Evolutionary conservation across 1,140 invertebrate genomes (phyloP).

Genomic region (Pantala flavescens): DNA sequence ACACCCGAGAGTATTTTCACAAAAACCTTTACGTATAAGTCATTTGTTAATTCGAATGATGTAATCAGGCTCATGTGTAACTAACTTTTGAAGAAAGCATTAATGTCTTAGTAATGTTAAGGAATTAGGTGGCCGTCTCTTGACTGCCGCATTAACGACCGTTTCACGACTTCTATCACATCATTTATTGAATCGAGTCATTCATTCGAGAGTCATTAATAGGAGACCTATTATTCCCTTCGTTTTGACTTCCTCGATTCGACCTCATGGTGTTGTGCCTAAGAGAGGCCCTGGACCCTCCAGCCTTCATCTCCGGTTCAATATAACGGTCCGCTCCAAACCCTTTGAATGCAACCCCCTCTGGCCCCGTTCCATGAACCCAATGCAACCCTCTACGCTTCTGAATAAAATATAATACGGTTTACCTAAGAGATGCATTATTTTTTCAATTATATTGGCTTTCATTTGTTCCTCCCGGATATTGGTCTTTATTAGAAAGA

Average conservation of each 20-base stretch:
- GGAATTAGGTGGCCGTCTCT: too few relatives aligned
- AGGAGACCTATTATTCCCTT: not conserved
- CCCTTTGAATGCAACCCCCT: not conserved
- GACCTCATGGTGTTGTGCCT: not conserved
- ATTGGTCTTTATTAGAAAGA: slow-evolving; percentile 12
- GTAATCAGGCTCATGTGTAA: too few relatives aligned
- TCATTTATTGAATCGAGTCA: too few relatives aligned
- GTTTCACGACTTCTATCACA: too few relatives aligned
- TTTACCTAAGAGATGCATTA: slow-evolving; percentile 12
- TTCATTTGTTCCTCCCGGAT: slow-evolving; percentile 2
- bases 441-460: slow-evolving; percentile 11
- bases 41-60: too few relatives aligned
- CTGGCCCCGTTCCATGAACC: not conserved
- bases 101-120: too few relatives aligned
- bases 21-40: too few relatives aligned
- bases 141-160: too few relatives aligned
- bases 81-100: too few relatives aligned
- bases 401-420: slow-evolving; percentile 4
- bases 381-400: not conserved
- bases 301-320: slow-evolving; percentile 1
- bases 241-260: not conserved
- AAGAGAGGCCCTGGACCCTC: not conserved
- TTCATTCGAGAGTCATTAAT: too few relatives aligned
- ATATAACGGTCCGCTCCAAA: slow-evolving; percentile 14
- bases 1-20: too few relatives aligned